phyloP scores from a whole-genome alignment of 1,140 invertebrate species.

The Zaprionus africanus region DNA sequence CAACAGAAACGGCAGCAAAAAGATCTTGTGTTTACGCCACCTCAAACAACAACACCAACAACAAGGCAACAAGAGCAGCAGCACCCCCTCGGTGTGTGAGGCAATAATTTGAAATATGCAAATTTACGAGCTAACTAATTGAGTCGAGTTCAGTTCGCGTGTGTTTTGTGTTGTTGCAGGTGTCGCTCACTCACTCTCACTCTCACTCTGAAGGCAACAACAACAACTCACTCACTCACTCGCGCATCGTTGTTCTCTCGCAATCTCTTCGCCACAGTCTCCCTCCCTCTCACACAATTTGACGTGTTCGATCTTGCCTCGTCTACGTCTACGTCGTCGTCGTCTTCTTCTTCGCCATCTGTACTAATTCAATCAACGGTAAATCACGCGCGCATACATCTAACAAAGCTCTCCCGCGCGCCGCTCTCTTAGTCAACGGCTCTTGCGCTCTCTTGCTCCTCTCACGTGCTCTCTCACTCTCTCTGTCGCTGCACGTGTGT shows the following conservation, averaged over 20 bases:
- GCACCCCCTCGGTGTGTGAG: slow-evolving; percentile 36
- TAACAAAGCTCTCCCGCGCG: slow-evolving; percentile 18
- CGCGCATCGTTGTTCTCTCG: not conserved
- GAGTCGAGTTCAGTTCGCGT: slow-evolving; percentile 64
- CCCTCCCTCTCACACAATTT: not conserved
- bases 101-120: slow-evolving; percentile 77
- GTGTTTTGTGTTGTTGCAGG: slow-evolving; percentile 62
- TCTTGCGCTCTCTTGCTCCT: slow-evolving; percentile 5
- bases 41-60: slow-evolving; percentile 6
- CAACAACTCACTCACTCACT: not conserved
- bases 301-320: slow-evolving; percentile 30
- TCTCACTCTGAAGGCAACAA: slow-evolving; percentile 3
- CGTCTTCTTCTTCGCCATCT: slow-evolving; percentile 39
- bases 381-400: slow-evolving; percentile 45
- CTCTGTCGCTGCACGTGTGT: slow-evolving; percentile 28
- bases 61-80: slow-evolving; percentile 9
- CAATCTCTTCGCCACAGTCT: not conserved
- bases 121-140: slow-evolving; percentile 82
- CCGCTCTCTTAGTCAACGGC: not conserved
- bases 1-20: slow-evolving; percentile 9
- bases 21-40: slow-evolving; percentile 13
- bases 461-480: not conserved
- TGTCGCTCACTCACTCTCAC: slow-evolving; percentile 43
- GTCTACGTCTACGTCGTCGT: slow-evolving; percentile 23
- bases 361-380: slow-evolving; percentile 57